Evolutionary conservation across 2,888 invertebrate genomes (phyloP), one percentile per base, ranked within the genome.

Genomic region (Oxycera nigricornis): DNA sequence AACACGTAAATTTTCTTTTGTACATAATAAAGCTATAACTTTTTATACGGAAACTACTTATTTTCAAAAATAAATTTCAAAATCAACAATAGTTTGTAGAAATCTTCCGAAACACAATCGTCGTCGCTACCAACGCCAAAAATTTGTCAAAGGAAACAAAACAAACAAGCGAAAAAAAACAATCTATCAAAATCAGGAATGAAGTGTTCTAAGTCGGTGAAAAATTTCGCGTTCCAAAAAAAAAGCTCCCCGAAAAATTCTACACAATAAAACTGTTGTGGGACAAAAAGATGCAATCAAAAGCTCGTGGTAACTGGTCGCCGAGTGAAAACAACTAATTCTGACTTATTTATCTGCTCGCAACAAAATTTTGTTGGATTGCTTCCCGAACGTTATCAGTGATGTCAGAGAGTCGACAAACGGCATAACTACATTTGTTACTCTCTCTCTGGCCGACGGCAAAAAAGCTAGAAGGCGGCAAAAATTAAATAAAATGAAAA

Each of bases 1-100:
- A 78, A 73, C 77, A 78, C 62, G 77, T 77, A 75, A 75, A 74
- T 73, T 75, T 75, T 76, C 76, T 76, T 75, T 79, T 76, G 55
- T 78, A 75, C 80, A 80, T 80, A 52, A 28, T 70, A 52, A 52
- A 68, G 28, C 17, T 22, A 41, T 41, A 26, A 68, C 28, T 26
- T 35, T 35, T 68, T 28, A 14, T 68, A 62, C 11, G 3, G 17
- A 24, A 55, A 55, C 30, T 26, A n/a, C 2, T 30, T 59, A 59
- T 59, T 6, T 4, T 28, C 30, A 30, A 41, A 31, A 65, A 61
- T 11, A 41, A 65, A 65, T 41, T 41, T 39, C 20, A 41, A 65
- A 65, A 17, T 24, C 14, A 61, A 35, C 7, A 2, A 9, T 17
- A 61, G 35, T 61, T 35, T 17, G 9, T 55, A 6, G 24, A 17